Conservation (phyloP, 92 coral and sea anemone species). For the Palythoa grandiflora region DNA sequence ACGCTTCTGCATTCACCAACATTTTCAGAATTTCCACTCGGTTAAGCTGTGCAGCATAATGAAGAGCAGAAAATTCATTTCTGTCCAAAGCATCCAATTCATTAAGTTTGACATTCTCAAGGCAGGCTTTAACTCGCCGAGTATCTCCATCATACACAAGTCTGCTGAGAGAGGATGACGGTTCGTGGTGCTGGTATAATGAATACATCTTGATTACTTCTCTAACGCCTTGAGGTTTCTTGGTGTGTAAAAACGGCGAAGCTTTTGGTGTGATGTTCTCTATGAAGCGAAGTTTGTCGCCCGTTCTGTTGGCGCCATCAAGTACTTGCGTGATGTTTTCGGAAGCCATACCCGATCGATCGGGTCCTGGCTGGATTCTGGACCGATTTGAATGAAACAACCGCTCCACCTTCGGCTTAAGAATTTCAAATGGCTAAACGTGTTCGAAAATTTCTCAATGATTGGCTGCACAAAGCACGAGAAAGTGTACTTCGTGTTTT, state of each 20-base stretch:
- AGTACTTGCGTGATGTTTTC: constrained; percentile 10
- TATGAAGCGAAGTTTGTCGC: constrained; percentile 13
- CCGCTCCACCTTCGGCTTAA: constrained; percentile 1
- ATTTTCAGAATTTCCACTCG: constrained; percentile 38
- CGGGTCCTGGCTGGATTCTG: neutral
- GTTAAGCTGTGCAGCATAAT: constrained; percentile 42
- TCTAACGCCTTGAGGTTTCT: constrained; percentile 39
- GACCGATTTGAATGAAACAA: neutral
- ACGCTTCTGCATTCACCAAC: constrained; percentile 37
- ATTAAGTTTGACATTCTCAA: neutral
- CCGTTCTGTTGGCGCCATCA: neutral
- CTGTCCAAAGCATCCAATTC: constrained; percentile 28
- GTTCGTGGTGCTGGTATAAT: constrained; percentile 27
- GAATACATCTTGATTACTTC: constrained; percentile 47
- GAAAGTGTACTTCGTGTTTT: neutral
- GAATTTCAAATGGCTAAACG: neutral
- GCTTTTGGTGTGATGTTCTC: constrained; percentile 20
- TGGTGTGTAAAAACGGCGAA: constrained; percentile 1
- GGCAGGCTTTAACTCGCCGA: constrained; percentile 16
- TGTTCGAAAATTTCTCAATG: neutral
- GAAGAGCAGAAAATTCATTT: constrained; percentile 37
- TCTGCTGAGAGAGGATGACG: constrained; percentile 19
- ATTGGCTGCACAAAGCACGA: neutral
- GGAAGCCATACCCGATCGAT: constrained; percentile 18
- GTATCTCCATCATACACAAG: constrained; percentile 32